Base-by-base conservation (phyloP, 2,797 vertebrate species). In the Tamandua tetradactyla region DNA sequence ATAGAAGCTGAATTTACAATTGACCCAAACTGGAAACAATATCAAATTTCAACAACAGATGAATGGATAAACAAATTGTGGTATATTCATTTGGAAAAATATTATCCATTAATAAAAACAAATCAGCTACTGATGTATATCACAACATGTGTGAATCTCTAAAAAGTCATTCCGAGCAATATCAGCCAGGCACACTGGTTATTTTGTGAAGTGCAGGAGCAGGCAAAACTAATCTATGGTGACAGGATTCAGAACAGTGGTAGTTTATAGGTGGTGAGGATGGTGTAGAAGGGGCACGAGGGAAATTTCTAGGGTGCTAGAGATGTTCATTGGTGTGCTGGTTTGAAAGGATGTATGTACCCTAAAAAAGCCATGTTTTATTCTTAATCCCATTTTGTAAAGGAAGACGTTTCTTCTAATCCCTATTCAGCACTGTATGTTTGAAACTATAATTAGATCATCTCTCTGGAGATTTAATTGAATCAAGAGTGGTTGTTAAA, bases 111-210 rank as follows among this genome's bases (percentile, higher is more conserved):
- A 79, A 76, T 86, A 68, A 83, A 81, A 79, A 84, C n/a, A 20
- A 79, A 74, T 71, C 1, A 59, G n/a, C 14, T 74, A 32, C 69
- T 7, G 4, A 49, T 82, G 30, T 8, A 44, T 40, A 68, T 20
- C 23, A 37, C 30, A 71, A 52, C 2, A 79, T 66, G 15, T 35
- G 35, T 57, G 44, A 79, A 72, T 85, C 57, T 93, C n/a, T 14
- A 82, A 94, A 82, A 44, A 17, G 62, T 52, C 49, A 49, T 91
- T 94, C 25, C 76, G 66, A 89, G 55, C 78, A 92, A 72, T 68
- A 49, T 59, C 25, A 81, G 11, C 32, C 74, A 92, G 17, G 64
- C 9, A 23, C 2, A 10, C 0, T 30, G 25, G 81, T 76, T 89
- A 35, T 57, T 72, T 76, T 71, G n/a, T 82, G 32, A 85, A 81